Percentiles rank a stretch among this genome's conserved stretches.
phyloP scores from a whole-genome alignment of 1,140 invertebrate species.

The Orussus abietinus region DNA sequence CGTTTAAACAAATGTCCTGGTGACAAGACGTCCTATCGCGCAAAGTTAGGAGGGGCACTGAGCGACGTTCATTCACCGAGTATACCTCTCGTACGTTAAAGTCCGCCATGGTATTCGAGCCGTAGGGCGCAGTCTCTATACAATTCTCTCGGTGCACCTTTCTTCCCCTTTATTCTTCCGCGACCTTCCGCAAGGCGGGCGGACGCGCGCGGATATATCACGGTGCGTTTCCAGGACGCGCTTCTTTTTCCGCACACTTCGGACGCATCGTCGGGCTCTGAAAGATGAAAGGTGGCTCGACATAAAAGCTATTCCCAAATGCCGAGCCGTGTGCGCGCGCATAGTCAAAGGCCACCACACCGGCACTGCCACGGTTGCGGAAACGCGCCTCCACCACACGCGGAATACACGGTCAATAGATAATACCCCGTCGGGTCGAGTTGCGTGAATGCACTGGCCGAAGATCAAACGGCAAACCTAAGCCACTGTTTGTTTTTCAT shows the following conservation, averaged over 20 bases:
- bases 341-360: constrained; percentile 17
- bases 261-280: constrained; percentile 26
- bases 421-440: constrained; percentile 35
- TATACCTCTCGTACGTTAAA: no score
- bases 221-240: background rate
- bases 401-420: constrained; percentile 40
- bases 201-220: no score
- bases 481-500: constrained; percentile 56
- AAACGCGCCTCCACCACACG: constrained; percentile 17
- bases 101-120: no score
- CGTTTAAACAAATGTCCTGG: no score
- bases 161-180: constrained; percentile 7
- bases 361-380: constrained; percentile 13
- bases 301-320: constrained; percentile 40
- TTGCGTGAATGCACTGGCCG: constrained; percentile 48
- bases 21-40: no score
- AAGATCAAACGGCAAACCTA: constrained; percentile 56
- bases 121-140: no score
- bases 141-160: no score
- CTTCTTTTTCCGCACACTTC: constrained; percentile 17
- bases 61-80: no score
- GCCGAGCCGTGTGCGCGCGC: constrained; percentile 17
- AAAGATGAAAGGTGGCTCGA: constrained; percentile 35
- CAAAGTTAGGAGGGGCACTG: no score
- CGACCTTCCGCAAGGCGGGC: no score